Conservation (phyloP, 2,888 invertebrate genomes). For the Pardosa pseudoannulata region DNA sequence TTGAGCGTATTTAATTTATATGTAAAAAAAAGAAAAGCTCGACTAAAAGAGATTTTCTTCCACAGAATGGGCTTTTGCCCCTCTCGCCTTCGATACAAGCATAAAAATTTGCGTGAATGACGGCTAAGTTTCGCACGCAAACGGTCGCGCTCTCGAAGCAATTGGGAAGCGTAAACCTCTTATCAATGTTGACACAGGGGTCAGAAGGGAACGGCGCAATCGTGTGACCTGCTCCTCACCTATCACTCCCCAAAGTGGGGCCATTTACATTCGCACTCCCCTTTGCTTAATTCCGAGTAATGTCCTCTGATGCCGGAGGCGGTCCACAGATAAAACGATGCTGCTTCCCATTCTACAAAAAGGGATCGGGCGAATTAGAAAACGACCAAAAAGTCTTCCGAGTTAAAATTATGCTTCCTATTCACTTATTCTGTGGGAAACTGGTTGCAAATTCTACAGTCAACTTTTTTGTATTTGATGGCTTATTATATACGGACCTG, state of each 20-base stretch:
- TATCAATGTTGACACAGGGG: slow-evolving; percentile 68
- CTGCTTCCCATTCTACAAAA: background rate
- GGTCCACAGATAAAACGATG: slow-evolving; percentile 17
- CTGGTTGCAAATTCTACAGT: no score
- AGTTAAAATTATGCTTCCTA: no score
- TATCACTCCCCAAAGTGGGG: background rate
- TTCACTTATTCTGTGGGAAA: no score
- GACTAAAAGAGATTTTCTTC: background rate
- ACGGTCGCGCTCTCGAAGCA: background rate
- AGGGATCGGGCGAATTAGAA: background rate
- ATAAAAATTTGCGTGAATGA: slow-evolving; percentile 1
- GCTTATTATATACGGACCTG: no score
- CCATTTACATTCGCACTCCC: slow-evolving; percentile 55
- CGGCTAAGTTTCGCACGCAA: background rate
- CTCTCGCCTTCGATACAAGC: background rate
- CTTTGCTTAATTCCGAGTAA: slow-evolving; percentile 67
- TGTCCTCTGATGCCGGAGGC: slow-evolving; percentile 37
- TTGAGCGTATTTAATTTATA: background rate
- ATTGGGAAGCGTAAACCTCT: slow-evolving; percentile 36
- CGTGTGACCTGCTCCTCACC: slow-evolving; percentile 36
- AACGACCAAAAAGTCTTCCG: no score
- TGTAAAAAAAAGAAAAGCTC: background rate
- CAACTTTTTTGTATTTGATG: no score
- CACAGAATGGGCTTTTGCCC: background rate
- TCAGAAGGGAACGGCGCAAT: slow-evolving; percentile 26